Base-by-base conservation (phyloP, 2,888 invertebrate species). In the Dryobota labecula region DNA sequence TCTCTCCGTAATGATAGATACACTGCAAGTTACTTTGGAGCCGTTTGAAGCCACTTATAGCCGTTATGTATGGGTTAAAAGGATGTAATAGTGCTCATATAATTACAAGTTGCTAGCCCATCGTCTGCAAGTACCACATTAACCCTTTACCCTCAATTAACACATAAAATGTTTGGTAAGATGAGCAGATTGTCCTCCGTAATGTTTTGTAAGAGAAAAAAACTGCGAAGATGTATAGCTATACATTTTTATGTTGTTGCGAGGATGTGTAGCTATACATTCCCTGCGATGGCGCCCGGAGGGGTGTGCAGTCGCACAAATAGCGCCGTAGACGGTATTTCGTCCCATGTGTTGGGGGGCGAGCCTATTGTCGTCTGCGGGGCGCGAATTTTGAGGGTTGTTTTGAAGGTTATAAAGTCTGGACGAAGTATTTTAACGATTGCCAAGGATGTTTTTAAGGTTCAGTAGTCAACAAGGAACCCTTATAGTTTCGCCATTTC, bases 251-350 rank as follows among this genome's bases (percentile, higher is more conserved):
- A 24, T 33, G 47, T 61, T 47, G 47, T n/a, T 61, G 30, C 6
- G 30, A n/a, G 30, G 30, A 33, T 47, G 36, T 67, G 13, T 43
- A 49, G 36, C 38, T 67, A 49, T 38, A 38, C 36, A 38, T 53
- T 61, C 58, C n/a, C 62, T 76, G 33, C n/a, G 38, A 45, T 41
- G 68, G 61, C 45, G 51, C 62, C 67, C 73, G 65, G 51, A 82
- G 82, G 82, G 79, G 65, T 82, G 72, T 78, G 73, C 82, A 78
- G 78, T 62, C 68, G 33, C 36, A 78, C 78, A 82, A 65, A 82
- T 65, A 78, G 30, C 65, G 72, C 41, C n/a, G 82, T 68, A 73
- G 82, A 73, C 79, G 63, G 81, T 66, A 82, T 78, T 82, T 67
- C 72, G 56, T 65, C 82, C 72, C 78, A 69, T 78, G 51, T 72